Evolutionary conservation across 2,797 vertebrate genomes (phyloP), one percentile per base, ranked within the genome.

Genomic region (Hephaestus fuliginosus): DNA sequence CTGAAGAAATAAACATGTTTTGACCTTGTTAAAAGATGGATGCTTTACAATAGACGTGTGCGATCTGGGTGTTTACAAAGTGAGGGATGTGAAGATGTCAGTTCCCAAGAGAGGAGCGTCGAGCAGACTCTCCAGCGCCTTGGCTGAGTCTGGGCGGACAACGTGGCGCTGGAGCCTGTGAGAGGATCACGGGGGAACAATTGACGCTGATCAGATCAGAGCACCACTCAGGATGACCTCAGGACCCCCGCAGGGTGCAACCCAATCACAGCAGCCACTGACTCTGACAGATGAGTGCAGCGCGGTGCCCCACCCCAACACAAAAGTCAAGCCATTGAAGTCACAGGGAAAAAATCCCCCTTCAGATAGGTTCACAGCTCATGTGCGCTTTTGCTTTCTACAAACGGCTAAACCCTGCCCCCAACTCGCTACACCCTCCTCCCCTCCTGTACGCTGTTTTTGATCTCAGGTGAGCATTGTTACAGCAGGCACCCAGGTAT

Each of bases 171-270:
- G 74, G 69, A 82, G 89, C 88, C 84, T 71, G 62, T 61, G 78
- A 81, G 79, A 85, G 74, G 80, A 90, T 91, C 83, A 81, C 7
- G 43, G 70, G 62, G 80, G 86, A 83, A 91, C 88, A 87, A 91
- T 84, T 76, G 88, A 68, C 70, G 69, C 78, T 69, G 87, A 91
- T 93, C 92, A 88, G 90, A 94, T 94, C 93, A 92, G 91, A 94
- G 92, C 83, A 36, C 90, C 89, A 78, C 91, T 93, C 82, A 43
- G 58, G 80, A 92, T 94, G 94, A 96, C 93, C 94, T 95, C 93
- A 94, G 89, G 85, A 88, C 82, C 88, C 94, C 94, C 74, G 88
- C 92, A 65, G 94, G 95, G 93, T 68, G 93, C 91, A 95, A 95
- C 94, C 90, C 92, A 92, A 95, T 93, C 94, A 92, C 22, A 67